Evolutionary conservation across 2,113 vertebrate genomes (phyloP).

Genomic region (Peromyscus californicus): DNA sequence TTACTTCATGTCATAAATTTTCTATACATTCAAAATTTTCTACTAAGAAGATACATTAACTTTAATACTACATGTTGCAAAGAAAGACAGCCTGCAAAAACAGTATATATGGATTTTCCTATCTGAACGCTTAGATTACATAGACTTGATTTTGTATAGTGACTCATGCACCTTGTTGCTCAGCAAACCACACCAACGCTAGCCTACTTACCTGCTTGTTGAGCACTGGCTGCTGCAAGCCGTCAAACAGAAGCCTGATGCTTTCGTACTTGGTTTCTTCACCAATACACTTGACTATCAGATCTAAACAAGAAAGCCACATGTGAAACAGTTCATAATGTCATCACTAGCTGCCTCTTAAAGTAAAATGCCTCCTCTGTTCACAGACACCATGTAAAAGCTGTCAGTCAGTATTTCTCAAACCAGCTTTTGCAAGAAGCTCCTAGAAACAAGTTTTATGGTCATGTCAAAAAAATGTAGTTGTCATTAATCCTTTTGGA

Average conservation of each 20-base stretch:
- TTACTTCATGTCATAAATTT: constrained; percentile 37
- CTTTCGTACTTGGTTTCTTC: constrained; percentile 95
- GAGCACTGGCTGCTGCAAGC: constrained; percentile 96
- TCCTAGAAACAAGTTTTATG: background rate
- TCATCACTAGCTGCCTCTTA: constrained; percentile 12
- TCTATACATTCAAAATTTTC: constrained; percentile 31
- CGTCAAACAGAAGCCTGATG: constrained; percentile 93
- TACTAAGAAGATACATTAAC: constrained; percentile 38
- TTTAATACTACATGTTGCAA: constrained; percentile 60
- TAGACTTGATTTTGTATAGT: background rate
- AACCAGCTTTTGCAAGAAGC: constrained; percentile 20
- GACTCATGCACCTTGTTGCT: background rate
- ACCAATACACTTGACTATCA: constrained; percentile 93
- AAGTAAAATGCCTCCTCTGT: constrained; percentile 32
- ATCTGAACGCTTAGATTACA: background rate
- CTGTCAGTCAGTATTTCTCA: constrained; percentile 9
- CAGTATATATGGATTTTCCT: background rate
- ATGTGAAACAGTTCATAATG: constrained; percentile 47
- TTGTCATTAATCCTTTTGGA: constrained; percentile 7
- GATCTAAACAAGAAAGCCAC: constrained; percentile 88
- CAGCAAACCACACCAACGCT: background rate
- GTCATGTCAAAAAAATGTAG: constrained; percentile 31
- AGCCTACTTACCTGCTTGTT: constrained; percentile 95
- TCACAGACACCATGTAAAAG: constrained; percentile 28
- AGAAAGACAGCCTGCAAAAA: constrained; percentile 30